Conservation (phyloP, 2,797 vertebrate species). For the Sebastes minor region DNA sequence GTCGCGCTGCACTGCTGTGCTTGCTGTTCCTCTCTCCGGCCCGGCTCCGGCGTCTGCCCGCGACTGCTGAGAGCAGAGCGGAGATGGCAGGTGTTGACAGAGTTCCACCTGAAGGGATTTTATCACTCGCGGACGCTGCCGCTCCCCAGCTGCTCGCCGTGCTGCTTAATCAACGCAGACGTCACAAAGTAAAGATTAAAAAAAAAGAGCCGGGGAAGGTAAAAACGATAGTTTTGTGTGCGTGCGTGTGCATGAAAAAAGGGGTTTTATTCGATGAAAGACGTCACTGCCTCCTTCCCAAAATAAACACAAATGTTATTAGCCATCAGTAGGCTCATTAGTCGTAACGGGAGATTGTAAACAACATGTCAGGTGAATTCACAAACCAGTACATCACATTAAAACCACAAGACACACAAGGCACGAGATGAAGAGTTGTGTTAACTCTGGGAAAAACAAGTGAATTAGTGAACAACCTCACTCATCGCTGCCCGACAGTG, state of each 20-base stretch:
- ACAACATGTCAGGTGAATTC: constrained; percentile 34
- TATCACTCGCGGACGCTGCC: constrained; percentile 37
- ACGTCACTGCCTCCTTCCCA: constrained; percentile 16
- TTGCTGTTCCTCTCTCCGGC: constrained; percentile 39
- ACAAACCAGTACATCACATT: constrained; percentile 3
- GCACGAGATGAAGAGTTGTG: background rate
- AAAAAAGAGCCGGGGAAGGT: background rate
- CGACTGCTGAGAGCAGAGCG: constrained; percentile 36
- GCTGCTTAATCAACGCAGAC: constrained; percentile 60
- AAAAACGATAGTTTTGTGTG: constrained; percentile 6
- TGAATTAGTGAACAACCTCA: background rate
- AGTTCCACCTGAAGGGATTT: constrained; percentile 73
- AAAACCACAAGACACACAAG: background rate
- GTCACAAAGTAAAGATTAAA: constrained; percentile 33
- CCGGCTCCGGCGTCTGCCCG: constrained; percentile 6
- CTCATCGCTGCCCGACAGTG: background rate
- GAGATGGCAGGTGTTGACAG: constrained; percentile 77
- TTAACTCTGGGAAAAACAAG: background rate
- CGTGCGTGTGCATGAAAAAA: background rate
- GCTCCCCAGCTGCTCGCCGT: constrained; percentile 59
- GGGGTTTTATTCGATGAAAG: constrained; percentile 7
- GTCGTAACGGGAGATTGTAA: constrained; percentile 27
- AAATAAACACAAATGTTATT: constrained; percentile 63
- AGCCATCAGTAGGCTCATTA: constrained; percentile 46
- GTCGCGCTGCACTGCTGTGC: constrained; percentile 38